Conservation (phyloP, 2,888 invertebrate species). For the Plagodis pulveraria region DNA sequence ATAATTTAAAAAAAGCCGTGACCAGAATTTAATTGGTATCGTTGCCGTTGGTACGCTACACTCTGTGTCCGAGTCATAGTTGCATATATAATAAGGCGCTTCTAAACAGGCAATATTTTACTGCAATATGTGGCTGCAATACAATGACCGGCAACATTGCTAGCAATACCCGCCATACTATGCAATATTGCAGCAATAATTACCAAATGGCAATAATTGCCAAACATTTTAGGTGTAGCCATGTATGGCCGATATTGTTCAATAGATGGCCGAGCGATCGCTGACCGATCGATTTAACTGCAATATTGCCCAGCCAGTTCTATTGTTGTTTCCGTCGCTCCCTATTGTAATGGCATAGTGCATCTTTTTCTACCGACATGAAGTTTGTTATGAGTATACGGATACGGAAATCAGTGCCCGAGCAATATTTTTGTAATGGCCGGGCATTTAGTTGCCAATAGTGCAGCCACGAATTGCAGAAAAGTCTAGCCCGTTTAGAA, state of each 20-base stretch:
- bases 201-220: not conserved
- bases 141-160: not conserved
- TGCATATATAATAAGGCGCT: not conserved
- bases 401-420: not conserved
- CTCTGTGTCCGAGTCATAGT: no score
- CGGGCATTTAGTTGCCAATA: constrained; percentile 1
- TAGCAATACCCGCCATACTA: not conserved
- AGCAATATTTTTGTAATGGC: constrained; percentile 1
- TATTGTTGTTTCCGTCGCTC: constrained; percentile 18
- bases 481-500: not conserved
- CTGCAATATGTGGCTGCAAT: not conserved
- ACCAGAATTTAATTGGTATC: no score
- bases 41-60: no score
- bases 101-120: not conserved
- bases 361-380: constrained; percentile 5
- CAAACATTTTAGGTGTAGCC: constrained; percentile 1
- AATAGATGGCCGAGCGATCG: constrained; percentile 10
- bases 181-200: not conserved
- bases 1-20: no score
- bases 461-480: constrained; percentile 1
- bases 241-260: constrained; percentile 1
- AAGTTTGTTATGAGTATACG: not conserved
- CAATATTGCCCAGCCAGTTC: constrained; percentile 15
- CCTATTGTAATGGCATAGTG: constrained; percentile 13
- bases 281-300: constrained; percentile 6